Base-by-base conservation (phyloP, 2,888 invertebrate genomes). In the Morpho helenor region DNA sequence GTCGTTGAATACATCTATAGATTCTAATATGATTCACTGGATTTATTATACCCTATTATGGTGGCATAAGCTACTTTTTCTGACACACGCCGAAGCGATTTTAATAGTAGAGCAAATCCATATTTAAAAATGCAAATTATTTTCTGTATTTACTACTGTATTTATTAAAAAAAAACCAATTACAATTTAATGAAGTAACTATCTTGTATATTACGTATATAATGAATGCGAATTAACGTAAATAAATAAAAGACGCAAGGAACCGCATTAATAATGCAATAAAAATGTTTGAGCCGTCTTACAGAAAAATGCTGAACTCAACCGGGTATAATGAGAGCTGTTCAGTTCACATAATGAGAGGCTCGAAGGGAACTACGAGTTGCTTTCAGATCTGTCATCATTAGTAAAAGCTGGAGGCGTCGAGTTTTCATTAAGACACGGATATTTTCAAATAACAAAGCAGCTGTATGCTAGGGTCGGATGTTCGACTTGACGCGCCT, bases 311-410 rank as follows among this genome's bases (percentile, higher is more conserved):
- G 56, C 59, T 53, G 57, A 54, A 47, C 42, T 48, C 58, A 52
- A 56, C 71, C 75, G 76, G 80, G 73, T 73, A 80, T 80, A 84
- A 83, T 77, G 75, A 76, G 74, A 70, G 72, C 70, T 79, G 79
- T 74, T 77, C 79, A 73, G 76, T 78, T 81, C 75, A 79, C 78
- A 84, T 87, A 87, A 87, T 84, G 87, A 86, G 83, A 61, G 51
- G 61, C 56, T 72, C 72, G 74, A 74, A 77, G 73, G 73, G 75
- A 71, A 62, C 62, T 77, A 76, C 74, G 72, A 73, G 76, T 75
- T 80, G 82, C 82, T 84, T 85, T 86, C 82, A 76, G 79, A 84
- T 84, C 81, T 80, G 84, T 84, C 84, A 83, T 89, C 87, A 87
- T 88, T 87, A 88, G 82, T 69, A 80, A 74, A 68, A 70, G 81